These are phyloP conservation scores for Montipora efflorescens DNA, from an alignment of 64 coral and sea anemone genomes.

Conservation along the genomic window DNA sequence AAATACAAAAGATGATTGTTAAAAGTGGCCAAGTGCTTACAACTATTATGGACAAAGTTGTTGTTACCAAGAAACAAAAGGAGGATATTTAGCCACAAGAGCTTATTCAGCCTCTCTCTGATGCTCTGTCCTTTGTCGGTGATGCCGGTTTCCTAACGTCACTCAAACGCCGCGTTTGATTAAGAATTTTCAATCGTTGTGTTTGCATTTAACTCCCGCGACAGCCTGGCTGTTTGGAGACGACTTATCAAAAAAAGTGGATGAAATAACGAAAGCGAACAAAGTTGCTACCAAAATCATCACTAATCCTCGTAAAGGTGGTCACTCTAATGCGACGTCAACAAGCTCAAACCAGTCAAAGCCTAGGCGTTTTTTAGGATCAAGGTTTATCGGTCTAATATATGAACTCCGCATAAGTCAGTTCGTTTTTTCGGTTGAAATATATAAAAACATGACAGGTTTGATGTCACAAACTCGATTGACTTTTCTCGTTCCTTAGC, in stretches of 20 bases:
- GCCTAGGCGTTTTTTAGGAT: too few relatives aligned
- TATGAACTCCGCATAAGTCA: too few relatives aligned
- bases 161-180: slow-evolving; percentile 15
- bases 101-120: slow-evolving; percentile 35
- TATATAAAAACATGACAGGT: too few relatives aligned
- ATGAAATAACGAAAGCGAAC: slow-evolving; percentile 56
- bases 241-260: slow-evolving; percentile 30
- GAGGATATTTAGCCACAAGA: not conserved
- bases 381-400: too few relatives aligned
- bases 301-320: too few relatives aligned
- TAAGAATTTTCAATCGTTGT: slow-evolving; percentile 51
- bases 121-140: slow-evolving; percentile 57
- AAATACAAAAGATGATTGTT: too few relatives aligned
- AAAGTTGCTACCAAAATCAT: too few relatives aligned
- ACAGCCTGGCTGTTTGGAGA: slow-evolving; percentile 56
- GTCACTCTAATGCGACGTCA: slow-evolving; percentile 39
- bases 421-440: too few relatives aligned
- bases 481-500: too few relatives aligned
- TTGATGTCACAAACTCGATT: too few relatives aligned
- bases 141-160: slow-evolving; percentile 57
- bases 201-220: slow-evolving; percentile 1
- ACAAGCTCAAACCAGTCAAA: slow-evolving; percentile 19
- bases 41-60: too few relatives aligned
- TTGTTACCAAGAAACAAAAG: not conserved
- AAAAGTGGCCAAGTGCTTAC: slow-evolving; percentile 17